Percentiles rank a stretch among this genome's conserved stretches.
phyloP scores from a whole-genome alignment of 2,797 vertebrate genomes.

The Dicrostonyx torquatus region DNA sequence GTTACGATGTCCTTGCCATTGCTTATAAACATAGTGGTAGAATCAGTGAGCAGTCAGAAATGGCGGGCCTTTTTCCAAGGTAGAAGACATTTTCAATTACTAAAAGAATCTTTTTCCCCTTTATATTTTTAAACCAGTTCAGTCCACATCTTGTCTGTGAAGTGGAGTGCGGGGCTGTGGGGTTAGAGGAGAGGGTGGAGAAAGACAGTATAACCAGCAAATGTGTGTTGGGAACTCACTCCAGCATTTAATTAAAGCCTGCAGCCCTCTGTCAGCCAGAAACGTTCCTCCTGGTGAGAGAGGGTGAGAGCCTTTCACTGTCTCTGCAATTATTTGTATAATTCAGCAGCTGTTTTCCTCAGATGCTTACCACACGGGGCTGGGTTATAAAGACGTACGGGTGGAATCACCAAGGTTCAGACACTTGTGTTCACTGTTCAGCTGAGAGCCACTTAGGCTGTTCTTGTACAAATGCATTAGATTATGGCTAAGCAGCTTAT shows the following conservation, averaged over 20 bases:
- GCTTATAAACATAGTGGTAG: conserved; percentile 3
- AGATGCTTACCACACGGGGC: conserved; percentile 72
- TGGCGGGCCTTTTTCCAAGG: not conserved
- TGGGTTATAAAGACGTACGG: conserved; percentile 79
- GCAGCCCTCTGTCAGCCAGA: conserved; percentile 61
- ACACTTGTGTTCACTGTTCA: conserved; percentile 73
- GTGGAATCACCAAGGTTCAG: conserved; percentile 73
- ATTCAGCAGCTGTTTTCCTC: conserved; percentile 81
- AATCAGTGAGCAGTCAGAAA: not conserved
- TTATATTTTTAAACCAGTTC: not conserved
- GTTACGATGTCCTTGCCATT: not conserved
- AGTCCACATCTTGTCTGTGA: rapidly evolving
- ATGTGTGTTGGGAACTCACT: not conserved
- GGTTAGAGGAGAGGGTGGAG: not conserved
- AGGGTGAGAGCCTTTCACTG: conserved; percentile 67
- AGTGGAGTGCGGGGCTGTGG: too few relatives aligned
- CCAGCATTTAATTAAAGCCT: conserved; percentile 58
- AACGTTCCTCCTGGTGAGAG: conserved; percentile 40
- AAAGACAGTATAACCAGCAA: not conserved
- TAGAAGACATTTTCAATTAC: conserved; percentile 13
- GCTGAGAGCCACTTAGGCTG: conserved; percentile 84
- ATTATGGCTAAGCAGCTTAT: conserved; percentile 89
- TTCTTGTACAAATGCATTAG: conserved; percentile 86
- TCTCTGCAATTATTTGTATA: conserved; percentile 69
- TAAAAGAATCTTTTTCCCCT: not conserved